Base-by-base conservation (phyloP, 2,888 invertebrate genomes). In the Phengaris arion region DNA sequence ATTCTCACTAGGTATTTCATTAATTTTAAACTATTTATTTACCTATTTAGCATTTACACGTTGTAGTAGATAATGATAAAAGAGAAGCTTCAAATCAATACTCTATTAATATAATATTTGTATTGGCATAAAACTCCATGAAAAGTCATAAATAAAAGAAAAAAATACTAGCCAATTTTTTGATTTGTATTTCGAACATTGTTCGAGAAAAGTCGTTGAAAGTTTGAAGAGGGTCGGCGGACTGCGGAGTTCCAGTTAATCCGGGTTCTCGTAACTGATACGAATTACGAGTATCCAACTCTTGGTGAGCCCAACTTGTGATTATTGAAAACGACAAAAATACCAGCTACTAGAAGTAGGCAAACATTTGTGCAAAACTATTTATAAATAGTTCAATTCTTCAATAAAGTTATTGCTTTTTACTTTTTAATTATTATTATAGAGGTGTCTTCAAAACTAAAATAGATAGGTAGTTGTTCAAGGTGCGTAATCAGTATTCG, bases 121-220 rank as follows among this genome's bases (percentile, higher is more conserved):
- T 22, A 64, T 64, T 22, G 35, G 10, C 59, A 5, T 64, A 22
- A 10, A 35, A 35, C 10, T 9, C 59, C 9, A 64, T 35, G 9
- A n/a, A 64, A 64, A 64, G 35, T 64, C 10, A 12, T 22, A 22
- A 35, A 35, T 12, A 59, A 22, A 64, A 35, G 35, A 35, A 64
- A 35, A 64, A 12, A 64, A 35, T 22, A 22, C n/a, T n/a, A n/a
- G n/a, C 10, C 10, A 10, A 57, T 59, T 22, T 59, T 59, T 59
- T 59, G 59, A 59, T 59, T 59, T 22, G 22, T 22, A 22, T 59
- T 59, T 59, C 22, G 22, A 59, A 59, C 59, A 59, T 22, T 59
- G 59, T 59, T 22, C 22, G 59, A 59, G 59, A 8, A 22, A 59
- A 59, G 10, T 59, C 22, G 59, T 59, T 22, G 59, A 59, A 59